Base-by-base conservation (phyloP, 2,113 vertebrate species). In the Anser cygnoides region DNA sequence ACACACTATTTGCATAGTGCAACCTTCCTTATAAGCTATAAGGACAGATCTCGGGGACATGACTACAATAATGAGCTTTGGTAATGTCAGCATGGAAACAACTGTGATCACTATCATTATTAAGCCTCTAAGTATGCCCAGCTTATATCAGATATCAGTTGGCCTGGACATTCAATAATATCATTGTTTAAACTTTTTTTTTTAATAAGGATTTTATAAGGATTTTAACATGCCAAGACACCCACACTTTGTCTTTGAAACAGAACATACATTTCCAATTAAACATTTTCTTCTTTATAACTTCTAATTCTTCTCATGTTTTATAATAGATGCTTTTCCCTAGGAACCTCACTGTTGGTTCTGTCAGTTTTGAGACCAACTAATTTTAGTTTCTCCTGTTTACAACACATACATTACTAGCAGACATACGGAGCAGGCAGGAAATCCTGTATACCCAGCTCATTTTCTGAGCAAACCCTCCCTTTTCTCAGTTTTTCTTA, bases 21-120 rank as follows among this genome's bases (percentile, higher is more conserved):
- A 76, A 57, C 8, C 5, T 84, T 75, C 28, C 16, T 61, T 76
- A 22, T 7, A 88, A 90, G 52, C 22, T 83, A 80, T 23, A 68
- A 25, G 31, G 39, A 63, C 10, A 78, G 39, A 82, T 79, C 33
- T 44, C 35, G 41, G 49, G 73, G 41, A 50, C 1, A 0, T 37
- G 11, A 73, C 54, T 7, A 58, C 0, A 0, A 21, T 68, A 33
- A 33, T 18, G 23, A 67, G 10, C 62, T 74, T 59, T 46, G 66
- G 11, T 63, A 75, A 75, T 25, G 7, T 10, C 31, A 62, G 3
- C 11, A 49, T 14, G 33, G 22, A 77, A 82, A 90, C 5, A 67
- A 71, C 13, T 63, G 9, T 63, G 37, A 17, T 84, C 7, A 4
- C 31, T 67, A 6, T 37, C 19, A 37, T 41, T 55, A 57, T 14